Evolutionary conservation across 2,888 invertebrate species (phyloP).

Genomic region (Oxystoma pomonae): DNA sequence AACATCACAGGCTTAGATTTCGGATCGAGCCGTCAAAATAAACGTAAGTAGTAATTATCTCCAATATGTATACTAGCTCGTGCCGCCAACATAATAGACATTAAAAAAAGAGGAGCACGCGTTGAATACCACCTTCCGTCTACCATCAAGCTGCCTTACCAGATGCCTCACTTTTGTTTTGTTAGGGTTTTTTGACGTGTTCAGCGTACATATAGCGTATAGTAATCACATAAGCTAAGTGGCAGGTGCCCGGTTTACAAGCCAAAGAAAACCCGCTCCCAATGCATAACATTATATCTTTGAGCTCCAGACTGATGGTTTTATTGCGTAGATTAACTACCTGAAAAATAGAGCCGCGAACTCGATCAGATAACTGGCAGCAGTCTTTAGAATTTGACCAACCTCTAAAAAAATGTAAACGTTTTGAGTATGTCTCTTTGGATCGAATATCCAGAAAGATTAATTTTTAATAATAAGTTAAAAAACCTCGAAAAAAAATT

Average conservation of each 20-base stretch:
- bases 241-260: slow-evolving; percentile 24
- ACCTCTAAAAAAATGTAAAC: no score
- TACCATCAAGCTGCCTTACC: not conserved
- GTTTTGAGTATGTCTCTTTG: no score
- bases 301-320: not conserved
- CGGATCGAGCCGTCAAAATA: no score
- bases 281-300: slow-evolving; percentile 18
- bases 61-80: not conserved
- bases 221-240: slow-evolving; percentile 24
- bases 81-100: not conserved
- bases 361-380: no score
- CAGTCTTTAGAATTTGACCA: no score
- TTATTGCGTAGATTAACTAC: not conserved
- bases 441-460: no score
- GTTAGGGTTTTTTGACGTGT: not conserved
- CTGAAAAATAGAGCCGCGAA: no score
- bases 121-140: not conserved
- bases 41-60: no score
- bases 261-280: slow-evolving; percentile 20
- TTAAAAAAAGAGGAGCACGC: not conserved
- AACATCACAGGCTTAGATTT: no score
- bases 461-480: no score
- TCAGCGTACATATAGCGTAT: not conserved
- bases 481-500: no score
- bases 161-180: not conserved